phyloP scores from a whole-genome alignment of 2,888 invertebrate species.

The Drosophila affinis region DNA sequence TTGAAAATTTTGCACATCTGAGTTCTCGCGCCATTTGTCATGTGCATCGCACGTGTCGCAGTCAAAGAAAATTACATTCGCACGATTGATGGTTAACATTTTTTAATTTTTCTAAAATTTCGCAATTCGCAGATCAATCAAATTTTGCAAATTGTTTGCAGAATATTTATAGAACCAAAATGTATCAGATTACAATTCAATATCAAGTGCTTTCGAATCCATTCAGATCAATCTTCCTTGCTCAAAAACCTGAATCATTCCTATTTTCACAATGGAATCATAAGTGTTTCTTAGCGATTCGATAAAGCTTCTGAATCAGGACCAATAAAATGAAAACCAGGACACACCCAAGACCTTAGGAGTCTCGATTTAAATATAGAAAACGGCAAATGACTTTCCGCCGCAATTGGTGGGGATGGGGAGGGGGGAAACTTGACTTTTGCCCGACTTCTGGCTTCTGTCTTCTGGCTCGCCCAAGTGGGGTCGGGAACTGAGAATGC shows the following conservation, averaged over 20 bases:
- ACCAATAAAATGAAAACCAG: not conserved
- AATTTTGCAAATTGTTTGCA: slow-evolving; percentile 20
- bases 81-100: slow-evolving; percentile 53
- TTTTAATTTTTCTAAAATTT: slow-evolving; percentile 24
- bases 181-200: slow-evolving; percentile 12
- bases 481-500: slow-evolving; percentile 17
- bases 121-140: slow-evolving; percentile 67
- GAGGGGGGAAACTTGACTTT: not conserved
- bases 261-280: not conserved
- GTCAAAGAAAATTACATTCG: slow-evolving; percentile 17
- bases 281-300: too few species aligned
- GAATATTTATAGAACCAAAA: not conserved
- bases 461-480: slow-evolving; percentile 13
- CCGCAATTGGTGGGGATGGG: not conserved
- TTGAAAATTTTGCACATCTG: slow-evolving; percentile 54
- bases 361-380: not conserved
- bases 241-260: not conserved
- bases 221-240: not conserved
- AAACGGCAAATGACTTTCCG: not conserved
- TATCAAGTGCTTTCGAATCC: not conserved
- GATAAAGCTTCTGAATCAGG: not conserved
- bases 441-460: slow-evolving; percentile 13
- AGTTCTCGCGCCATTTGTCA: slow-evolving; percentile 59
- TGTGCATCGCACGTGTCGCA: slow-evolving; percentile 52
- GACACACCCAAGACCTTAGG: not conserved